A percentile compares a stretch with the other conserved stretches of the same genome.
phyloP scores from a whole-genome alignment of 23 tunicate genomes.

The Styela clava region DNA sequence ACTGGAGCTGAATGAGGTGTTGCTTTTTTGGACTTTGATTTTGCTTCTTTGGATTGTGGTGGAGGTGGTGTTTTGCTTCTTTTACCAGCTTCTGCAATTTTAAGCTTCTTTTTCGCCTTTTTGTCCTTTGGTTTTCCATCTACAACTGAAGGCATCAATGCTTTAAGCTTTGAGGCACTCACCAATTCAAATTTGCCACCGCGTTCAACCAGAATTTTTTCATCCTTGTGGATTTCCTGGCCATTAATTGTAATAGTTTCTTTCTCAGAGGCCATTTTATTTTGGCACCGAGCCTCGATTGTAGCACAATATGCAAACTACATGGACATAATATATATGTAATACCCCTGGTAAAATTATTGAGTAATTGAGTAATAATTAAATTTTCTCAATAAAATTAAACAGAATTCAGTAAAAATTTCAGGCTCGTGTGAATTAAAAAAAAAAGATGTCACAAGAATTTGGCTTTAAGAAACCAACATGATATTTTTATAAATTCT shows the following conservation, averaged over 20 bases:
- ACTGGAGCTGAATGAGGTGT: not conserved
- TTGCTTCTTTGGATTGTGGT: not conserved
- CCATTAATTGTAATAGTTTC: constrained; percentile 78
- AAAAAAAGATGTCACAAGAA: too few relatives aligned
- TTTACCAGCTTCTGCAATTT: not conserved
- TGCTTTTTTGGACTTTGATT: not conserved
- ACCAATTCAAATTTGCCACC: constrained; percentile 88
- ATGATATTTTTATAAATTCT: too few relatives aligned
- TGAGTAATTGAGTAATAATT: too few relatives aligned
- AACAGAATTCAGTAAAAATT: too few relatives aligned
- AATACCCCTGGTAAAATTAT: too few relatives aligned
- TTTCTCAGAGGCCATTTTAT: not conserved
- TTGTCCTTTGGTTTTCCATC: not conserved
- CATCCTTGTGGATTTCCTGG: constrained; percentile 52
- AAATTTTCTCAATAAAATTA: too few relatives aligned
- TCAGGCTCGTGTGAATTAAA: too few relatives aligned
- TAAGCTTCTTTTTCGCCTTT: constrained; percentile 3
- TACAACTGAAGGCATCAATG: constrained; percentile 38
- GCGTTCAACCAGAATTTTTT: constrained; percentile 79
- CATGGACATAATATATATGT: too few relatives aligned
- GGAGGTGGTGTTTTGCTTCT: constrained; percentile 2
- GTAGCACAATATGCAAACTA: too few relatives aligned
- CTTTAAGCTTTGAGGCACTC: constrained; percentile 61
- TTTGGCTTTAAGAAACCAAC: too few relatives aligned
- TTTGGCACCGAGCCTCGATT: too few relatives aligned